Base-by-base conservation (phyloP, 92 coral and sea anemone genomes). In the Parazoanthus swiftii region DNA sequence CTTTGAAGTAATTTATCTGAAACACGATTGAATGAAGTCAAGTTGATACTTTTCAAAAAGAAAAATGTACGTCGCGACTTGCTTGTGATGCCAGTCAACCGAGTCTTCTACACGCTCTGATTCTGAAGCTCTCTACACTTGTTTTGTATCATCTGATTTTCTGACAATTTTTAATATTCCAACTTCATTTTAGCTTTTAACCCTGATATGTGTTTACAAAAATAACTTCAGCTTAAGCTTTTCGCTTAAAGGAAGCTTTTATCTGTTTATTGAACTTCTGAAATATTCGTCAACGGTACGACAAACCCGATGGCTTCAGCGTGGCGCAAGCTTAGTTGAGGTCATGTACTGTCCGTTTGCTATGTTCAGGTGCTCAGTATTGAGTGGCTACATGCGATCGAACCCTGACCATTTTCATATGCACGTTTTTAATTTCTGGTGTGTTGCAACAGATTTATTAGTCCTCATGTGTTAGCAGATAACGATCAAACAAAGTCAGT, bases 401-500 rank as follows among this genome's bases (percentile, higher is more conserved):
- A 76, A 20, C 4, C 25, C 4, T 76, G 51, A 20, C n/a, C 35
- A 21, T 9, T 76, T 76, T 39, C 3, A 39, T 37, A 16, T 39
- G 48, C 13, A 7, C 14, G 46, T 56, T 21, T 79, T 35, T 50
- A 25, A 29, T 29, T 29, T 77, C 58, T 77, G 36, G 59, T 16
- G 13, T 0, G 42, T 33, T 29, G 38, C 2, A 79, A 2, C 23
- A 4, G 43, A 26, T 79, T 46, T 54, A 21, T 33, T 14, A 29
- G 29, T n/a, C 37, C 23, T 67, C 3, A 29, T 36, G 5, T 25
- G 25, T 63, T 1, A 6, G 70, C 75, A 65, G 44, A 26, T 80
- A 80, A 15, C 35, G 42, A 79, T 79, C 86, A 42, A 39, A 66
- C 74, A 25, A n/a, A 75, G 46, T 63, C 85, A 81, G 5, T 8